Percentiles rank a stretch among this genome's conserved stretches.
Evolutionary conservation across 2,888 invertebrate genomes (phyloP).

Genomic region (Xanthorhoe designata): DNA sequence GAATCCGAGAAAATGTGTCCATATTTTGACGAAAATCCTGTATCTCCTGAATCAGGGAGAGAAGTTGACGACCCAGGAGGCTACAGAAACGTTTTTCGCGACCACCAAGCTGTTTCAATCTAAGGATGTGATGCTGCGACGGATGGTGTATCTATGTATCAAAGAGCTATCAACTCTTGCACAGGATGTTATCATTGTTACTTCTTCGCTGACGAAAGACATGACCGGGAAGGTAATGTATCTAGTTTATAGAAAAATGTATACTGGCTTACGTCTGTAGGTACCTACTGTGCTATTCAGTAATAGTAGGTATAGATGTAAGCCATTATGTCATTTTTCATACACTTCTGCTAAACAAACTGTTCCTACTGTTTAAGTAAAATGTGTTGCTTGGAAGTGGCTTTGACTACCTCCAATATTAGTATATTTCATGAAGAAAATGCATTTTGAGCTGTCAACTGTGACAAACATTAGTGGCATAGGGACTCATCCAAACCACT

Average conservation of each 20-base stretch:
- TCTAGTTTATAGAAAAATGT: not conserved
- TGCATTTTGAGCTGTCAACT: too few relatives aligned
- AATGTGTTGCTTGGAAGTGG: too few relatives aligned
- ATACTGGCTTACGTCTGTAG: too few relatives aligned
- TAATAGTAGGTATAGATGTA: too few relatives aligned
- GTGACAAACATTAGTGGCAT: too few relatives aligned
- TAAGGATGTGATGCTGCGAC: slow-evolving; percentile 96
- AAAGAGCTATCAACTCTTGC: slow-evolving; percentile 97
- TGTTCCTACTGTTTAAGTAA: too few relatives aligned
- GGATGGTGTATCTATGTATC: slow-evolving; percentile 98
- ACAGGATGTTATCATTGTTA: slow-evolving; percentile 99
- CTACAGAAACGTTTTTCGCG: slow-evolving; percentile 99
- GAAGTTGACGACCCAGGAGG: slow-evolving; percentile 95
- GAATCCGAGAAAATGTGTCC: slow-evolving; percentile 98
- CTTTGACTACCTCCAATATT: too few relatives aligned
- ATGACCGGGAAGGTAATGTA: slow-evolving; percentile 92
- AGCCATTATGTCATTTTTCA: too few relatives aligned
- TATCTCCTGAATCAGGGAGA: slow-evolving; percentile 99
- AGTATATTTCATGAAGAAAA: too few relatives aligned
- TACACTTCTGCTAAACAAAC: too few relatives aligned
- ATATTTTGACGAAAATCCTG: slow-evolving; percentile 97
- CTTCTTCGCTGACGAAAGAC: slow-evolving; percentile 98
- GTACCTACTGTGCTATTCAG: too few relatives aligned
- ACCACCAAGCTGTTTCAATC: slow-evolving; percentile 99
- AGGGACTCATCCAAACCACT: too few relatives aligned